Conservation (phyloP, 2,113 vertebrate species). For the Nettapus auritus region DNA sequence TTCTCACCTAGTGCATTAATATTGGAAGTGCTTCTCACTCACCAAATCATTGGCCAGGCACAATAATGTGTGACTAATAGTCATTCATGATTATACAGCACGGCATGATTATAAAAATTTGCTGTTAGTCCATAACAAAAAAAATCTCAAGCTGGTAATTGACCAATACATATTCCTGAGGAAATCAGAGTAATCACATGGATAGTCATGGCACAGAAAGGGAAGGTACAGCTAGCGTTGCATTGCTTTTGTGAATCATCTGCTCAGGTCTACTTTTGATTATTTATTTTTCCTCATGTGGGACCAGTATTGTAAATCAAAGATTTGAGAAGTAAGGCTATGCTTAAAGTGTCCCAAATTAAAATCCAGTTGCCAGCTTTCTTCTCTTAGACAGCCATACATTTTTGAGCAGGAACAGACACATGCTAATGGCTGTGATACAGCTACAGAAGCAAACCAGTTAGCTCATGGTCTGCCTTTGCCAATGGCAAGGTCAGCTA, state of each 20-base stretch:
- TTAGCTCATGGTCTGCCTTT: conserved; percentile 7
- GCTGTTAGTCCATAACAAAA: neutral
- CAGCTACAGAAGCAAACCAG: neutral
- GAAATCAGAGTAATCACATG: neutral
- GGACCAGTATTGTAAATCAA: conserved; percentile 41
- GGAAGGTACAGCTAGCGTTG: neutral
- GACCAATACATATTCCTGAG: conserved; percentile 21
- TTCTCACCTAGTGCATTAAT: neutral
- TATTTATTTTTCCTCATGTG: conserved; percentile 26
- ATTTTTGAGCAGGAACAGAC: neutral
- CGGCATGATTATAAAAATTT: neutral
- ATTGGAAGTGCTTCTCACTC: neutral
- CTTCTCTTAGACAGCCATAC: neutral
- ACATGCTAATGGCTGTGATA: neutral
- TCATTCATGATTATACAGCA: neutral
- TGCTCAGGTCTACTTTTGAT: conserved; percentile 21
- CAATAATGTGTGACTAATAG: conserved; percentile 45
- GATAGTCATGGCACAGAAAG: neutral
- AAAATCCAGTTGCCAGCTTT: conserved; percentile 8
- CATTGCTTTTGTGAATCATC: conserved; percentile 17
- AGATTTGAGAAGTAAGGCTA: conserved; percentile 11
- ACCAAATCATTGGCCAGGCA: neutral
- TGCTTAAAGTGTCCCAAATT: conserved; percentile 28
- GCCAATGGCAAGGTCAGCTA: conserved; percentile 40
- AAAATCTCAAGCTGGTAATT: conserved; percentile 41